Evolutionary conservation across 2,113 vertebrate genomes (phyloP).

Genomic region (Nibea albiflora): DNA sequence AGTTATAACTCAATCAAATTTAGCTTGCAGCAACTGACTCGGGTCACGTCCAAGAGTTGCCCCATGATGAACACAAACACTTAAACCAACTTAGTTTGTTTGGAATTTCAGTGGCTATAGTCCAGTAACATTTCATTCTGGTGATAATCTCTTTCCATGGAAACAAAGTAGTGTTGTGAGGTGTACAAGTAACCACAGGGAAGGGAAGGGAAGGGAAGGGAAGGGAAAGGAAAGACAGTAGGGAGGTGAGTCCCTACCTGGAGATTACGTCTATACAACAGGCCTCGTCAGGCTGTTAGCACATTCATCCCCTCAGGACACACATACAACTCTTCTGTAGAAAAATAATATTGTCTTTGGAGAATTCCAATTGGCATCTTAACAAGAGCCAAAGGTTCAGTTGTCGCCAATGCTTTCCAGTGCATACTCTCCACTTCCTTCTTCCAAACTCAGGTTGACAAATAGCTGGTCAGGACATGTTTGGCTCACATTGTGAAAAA

Average conservation of each 20-base stretch:
- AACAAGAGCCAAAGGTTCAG: background rate
- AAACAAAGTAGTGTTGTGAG: background rate
- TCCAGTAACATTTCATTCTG: background rate
- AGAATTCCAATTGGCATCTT: background rate
- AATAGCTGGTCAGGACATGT: background rate
- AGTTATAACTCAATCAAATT: background rate
- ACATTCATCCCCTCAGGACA: constrained; percentile 28
- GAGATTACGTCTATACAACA: constrained; percentile 28
- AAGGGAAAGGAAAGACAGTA: background rate
- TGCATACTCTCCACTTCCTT: background rate
- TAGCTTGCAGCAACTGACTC: background rate
- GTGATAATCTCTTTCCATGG: background rate
- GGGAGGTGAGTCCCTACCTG: constrained; percentile 14
- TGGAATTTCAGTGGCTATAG: background rate
- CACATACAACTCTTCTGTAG: background rate
- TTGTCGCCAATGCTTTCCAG: background rate
- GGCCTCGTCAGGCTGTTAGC: constrained; percentile 32
- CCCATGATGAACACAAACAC: background rate
- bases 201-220: constrained; percentile 26
- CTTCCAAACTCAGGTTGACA: background rate
- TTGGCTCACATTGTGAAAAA: constrained; percentile 15
- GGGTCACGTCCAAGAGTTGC: background rate
- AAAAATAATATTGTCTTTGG: constrained; percentile 18
- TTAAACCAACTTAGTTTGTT: background rate
- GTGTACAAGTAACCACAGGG: constrained; percentile 12